Conservation (phyloP, 2,113 vertebrate genomes). For the Asarcornis scutulata region DNA sequence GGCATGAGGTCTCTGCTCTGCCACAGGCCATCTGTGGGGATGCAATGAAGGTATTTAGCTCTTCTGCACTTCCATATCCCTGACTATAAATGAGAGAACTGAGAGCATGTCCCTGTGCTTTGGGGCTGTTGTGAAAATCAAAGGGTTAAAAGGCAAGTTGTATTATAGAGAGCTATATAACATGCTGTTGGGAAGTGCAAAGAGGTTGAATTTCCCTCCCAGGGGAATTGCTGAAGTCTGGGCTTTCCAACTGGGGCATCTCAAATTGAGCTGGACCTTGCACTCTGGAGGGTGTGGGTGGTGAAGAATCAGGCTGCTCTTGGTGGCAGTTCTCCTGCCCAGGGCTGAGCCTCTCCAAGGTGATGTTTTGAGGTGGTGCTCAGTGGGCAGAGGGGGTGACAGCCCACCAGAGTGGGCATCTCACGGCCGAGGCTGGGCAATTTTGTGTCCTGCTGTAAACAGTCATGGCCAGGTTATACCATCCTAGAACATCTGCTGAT, state of each 20-base stretch:
- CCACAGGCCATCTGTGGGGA: not conserved
- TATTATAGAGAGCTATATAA: not conserved
- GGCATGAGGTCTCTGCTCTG: not conserved
- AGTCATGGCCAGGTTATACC: not conserved
- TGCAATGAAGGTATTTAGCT: not conserved
- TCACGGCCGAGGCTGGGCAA: not conserved
- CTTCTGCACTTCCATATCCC: not conserved
- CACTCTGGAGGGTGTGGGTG: not conserved
- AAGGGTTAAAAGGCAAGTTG: not conserved
- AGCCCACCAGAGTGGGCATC: not conserved
- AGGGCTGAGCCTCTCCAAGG: not conserved
- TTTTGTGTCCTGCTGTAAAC: not conserved
- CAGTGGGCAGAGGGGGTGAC: not conserved
- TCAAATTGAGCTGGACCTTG: not conserved
- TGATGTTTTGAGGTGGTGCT: not conserved
- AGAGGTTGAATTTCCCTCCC: not conserved
- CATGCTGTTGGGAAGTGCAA: not conserved
- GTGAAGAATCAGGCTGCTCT: rapidly evolving
- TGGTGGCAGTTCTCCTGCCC: not conserved
- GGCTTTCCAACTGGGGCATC: rapidly evolving
- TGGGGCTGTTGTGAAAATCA: not conserved
- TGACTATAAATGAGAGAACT: not conserved
- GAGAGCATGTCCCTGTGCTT: rapidly evolving
- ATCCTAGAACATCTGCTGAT: not conserved
- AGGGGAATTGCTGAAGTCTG: not conserved